Evolutionary conservation across 2,113 vertebrate species (phyloP).

Genomic region (Naja naja): DNA sequence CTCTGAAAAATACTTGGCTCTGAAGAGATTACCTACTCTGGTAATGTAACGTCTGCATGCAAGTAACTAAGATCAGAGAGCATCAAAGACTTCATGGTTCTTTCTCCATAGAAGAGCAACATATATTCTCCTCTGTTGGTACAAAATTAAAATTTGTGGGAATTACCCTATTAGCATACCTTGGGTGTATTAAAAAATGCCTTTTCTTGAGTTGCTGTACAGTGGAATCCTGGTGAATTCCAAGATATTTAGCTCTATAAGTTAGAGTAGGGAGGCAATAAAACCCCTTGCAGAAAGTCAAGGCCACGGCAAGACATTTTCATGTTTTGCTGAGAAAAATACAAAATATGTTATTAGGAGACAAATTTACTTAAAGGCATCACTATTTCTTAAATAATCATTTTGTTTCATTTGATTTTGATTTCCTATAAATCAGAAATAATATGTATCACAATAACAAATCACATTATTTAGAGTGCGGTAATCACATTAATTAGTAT

Average conservation of each 20-base stretch:
- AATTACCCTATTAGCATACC: not conserved
- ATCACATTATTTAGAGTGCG: not conserved
- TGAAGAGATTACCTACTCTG: not conserved
- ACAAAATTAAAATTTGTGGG: not conserved
- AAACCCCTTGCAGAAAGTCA: not conserved
- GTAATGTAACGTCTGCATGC: not conserved
- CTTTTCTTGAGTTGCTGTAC: not conserved
- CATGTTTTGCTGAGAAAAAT: not conserved
- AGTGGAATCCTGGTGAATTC: not conserved
- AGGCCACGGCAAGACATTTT: not conserved
- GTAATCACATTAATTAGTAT: not conserved
- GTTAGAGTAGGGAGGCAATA: not conserved
- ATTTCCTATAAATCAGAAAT: not conserved
- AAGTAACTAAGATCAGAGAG: not conserved
- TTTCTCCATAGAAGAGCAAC: not conserved
- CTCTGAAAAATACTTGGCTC: not conserved
- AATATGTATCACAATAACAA: not conserved
- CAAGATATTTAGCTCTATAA: not conserved
- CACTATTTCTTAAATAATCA: not conserved
- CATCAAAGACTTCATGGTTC: not conserved
- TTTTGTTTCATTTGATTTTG: not conserved
- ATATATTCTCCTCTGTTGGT: not conserved
- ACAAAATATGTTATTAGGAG: not conserved
- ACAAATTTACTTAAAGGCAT: not conserved
- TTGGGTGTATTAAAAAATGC: not conserved